phyloP scores from a whole-genome alignment of 2,797 vertebrate genomes.

The Phylloscopus collybita region DNA sequence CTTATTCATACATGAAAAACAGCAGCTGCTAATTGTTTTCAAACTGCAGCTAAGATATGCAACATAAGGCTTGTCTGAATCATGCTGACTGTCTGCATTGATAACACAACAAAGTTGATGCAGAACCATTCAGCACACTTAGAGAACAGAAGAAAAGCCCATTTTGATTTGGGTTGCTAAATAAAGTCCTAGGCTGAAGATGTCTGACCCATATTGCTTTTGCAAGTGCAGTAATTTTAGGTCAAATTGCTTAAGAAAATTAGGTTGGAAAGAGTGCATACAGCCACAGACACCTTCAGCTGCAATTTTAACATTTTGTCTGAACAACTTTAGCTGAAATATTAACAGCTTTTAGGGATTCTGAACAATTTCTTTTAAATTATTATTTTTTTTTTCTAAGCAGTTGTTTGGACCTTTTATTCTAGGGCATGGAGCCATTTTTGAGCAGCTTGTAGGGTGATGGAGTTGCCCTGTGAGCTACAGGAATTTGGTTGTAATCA shows the following conservation, averaged over 20 bases:
- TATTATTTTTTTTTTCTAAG: background rate
- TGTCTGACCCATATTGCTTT: background rate
- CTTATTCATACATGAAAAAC: background rate
- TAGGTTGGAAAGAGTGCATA: background rate
- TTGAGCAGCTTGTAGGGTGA: background rate
- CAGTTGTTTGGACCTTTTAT: background rate
- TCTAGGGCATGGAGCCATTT: background rate
- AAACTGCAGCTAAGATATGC: background rate
- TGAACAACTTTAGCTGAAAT: background rate
- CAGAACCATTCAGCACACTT: background rate
- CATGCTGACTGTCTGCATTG: background rate
- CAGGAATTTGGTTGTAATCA: background rate
- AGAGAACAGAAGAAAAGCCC: background rate
- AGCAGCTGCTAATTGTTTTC: background rate
- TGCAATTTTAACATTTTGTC: background rate
- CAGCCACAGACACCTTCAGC: background rate
- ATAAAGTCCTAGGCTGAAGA: background rate
- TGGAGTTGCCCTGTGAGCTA: background rate
- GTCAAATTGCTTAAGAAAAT: conserved; percentile 13
- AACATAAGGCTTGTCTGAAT: background rate
- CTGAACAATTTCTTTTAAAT: background rate
- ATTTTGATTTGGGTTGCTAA: background rate
- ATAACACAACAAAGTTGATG: background rate
- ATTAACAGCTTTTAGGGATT: background rate
- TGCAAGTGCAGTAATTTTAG: conserved; percentile 3